phyloP scores from a whole-genome alignment of 2,113 vertebrate species.

The Argyrosomus japonicus region DNA sequence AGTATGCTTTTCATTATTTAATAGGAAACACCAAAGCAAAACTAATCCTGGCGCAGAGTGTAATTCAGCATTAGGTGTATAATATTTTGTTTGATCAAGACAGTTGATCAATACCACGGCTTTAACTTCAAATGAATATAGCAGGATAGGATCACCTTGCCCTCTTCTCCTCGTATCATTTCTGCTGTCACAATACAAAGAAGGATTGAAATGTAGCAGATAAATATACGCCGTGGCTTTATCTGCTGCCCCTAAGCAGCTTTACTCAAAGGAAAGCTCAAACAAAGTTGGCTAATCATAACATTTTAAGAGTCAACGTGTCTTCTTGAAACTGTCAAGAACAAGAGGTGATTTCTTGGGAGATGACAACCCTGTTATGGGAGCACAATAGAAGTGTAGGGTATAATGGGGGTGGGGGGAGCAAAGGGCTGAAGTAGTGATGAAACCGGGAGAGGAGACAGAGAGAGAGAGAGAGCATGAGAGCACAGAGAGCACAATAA shows the following conservation, averaged over 20 bases:
- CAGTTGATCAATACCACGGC: constrained; percentile 35
- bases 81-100: constrained; percentile 64
- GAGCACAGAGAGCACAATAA: constrained; percentile 63
- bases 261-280: constrained; percentile 76
- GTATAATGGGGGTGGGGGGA: neutral
- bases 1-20: constrained; percentile 50
- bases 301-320: constrained; percentile 68
- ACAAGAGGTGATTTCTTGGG: constrained; percentile 67
- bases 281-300: constrained; percentile 78
- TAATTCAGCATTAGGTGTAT: constrained; percentile 43
- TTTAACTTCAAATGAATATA: constrained; percentile 66
- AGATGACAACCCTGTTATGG: constrained; percentile 67
- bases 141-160: constrained; percentile 64
- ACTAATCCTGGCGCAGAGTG: constrained; percentile 28
- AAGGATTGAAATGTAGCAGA: constrained; percentile 75
- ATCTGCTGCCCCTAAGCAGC: constrained; percentile 77
- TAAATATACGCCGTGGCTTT: constrained; percentile 73
- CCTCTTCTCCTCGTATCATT: constrained; percentile 54
- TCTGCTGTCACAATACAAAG: constrained; percentile 65
- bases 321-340: constrained; percentile 68
- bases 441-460: constrained; percentile 23
- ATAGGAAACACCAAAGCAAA: constrained; percentile 61
- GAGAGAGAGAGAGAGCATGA: neutral
- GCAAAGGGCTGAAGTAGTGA: constrained; percentile 44
- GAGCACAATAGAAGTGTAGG: constrained; percentile 52